Conservation (phyloP, 53 echinoderm and acorn worm species). For the Echinometra lucunter region DNA sequence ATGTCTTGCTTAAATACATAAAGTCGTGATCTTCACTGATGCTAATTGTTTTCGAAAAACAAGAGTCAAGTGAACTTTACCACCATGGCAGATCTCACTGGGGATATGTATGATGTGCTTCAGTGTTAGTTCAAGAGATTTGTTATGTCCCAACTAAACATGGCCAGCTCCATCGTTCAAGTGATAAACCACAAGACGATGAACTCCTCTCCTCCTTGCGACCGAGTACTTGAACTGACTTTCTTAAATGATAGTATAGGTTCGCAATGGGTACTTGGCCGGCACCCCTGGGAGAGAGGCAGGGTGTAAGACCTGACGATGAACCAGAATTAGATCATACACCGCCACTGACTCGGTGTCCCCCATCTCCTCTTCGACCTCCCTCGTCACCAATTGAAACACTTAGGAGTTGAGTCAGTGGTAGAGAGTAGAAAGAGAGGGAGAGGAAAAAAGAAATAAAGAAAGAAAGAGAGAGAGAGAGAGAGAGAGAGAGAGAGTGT, state of each 20-base stretch:
- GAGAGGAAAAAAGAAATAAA: neutral
- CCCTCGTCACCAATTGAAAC: slow-evolving; percentile 15
- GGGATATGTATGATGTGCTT: neutral
- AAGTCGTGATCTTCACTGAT: neutral
- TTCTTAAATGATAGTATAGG: slow-evolving; percentile 11
- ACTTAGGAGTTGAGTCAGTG: neutral
- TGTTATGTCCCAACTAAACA: neutral
- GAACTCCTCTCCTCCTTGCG: slow-evolving; percentile 3
- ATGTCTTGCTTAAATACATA: neutral
- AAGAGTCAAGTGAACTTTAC: slow-evolving; percentile 6
- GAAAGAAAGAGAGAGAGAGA: neutral
- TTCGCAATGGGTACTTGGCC: neutral
- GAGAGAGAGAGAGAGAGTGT: neutral
- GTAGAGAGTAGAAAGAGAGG: neutral
- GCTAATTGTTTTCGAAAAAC: neutral
- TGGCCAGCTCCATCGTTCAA: neutral
- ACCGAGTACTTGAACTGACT: slow-evolving; percentile 4
- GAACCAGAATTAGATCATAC: slow-evolving; percentile 40
- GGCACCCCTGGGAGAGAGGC: neutral
- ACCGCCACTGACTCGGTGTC: neutral
- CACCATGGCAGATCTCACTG: neutral
- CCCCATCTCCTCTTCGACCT: neutral
- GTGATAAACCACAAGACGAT: neutral
- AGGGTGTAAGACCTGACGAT: neutral
- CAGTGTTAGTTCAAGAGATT: slow-evolving; percentile 15